Conservation (phyloP, 2,113 vertebrate species). For the Puma concolor region DNA sequence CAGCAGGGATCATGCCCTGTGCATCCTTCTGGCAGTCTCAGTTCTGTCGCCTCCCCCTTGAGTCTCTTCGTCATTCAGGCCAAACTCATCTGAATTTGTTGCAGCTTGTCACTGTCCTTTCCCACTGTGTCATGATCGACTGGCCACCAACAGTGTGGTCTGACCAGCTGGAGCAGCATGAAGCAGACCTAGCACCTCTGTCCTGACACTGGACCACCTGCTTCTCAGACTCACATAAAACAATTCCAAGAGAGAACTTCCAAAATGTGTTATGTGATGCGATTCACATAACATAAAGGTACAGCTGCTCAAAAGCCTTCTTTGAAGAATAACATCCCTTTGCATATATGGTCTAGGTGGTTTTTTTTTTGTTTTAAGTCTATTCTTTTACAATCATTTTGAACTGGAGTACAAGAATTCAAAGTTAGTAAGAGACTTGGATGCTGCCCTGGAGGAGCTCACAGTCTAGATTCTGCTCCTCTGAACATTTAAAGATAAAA, state of each 20-base stretch:
- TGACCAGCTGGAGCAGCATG: not conserved
- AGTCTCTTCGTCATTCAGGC: not conserved
- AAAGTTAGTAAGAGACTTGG: not conserved
- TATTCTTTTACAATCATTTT: not conserved
- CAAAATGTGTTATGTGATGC: not conserved
- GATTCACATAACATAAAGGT: not conserved
- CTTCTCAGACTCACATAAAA: not conserved
- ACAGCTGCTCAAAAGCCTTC: not conserved
- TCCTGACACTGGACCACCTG: not conserved
- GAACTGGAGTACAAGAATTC: not conserved
- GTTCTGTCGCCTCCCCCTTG: not conserved
- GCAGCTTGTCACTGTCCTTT: not conserved
- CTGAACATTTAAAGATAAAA: constrained; percentile 22
- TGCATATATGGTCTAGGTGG: not conserved
- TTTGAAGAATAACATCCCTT: not conserved
- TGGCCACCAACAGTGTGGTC: not conserved
- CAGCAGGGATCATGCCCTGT: not conserved
- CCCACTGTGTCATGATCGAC: not conserved
- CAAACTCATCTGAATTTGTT: not conserved
- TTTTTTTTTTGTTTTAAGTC: not conserved
- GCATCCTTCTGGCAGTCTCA: not conserved
- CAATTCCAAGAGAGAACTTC: not conserved
- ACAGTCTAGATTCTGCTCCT: not conserved
- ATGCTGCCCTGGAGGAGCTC: not conserved
- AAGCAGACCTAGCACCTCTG: not conserved